These are phyloP conservation scores for Ericerus pela DNA, from an alignment of 1,140 invertebrate species.

Conservation along the genomic window DNA sequence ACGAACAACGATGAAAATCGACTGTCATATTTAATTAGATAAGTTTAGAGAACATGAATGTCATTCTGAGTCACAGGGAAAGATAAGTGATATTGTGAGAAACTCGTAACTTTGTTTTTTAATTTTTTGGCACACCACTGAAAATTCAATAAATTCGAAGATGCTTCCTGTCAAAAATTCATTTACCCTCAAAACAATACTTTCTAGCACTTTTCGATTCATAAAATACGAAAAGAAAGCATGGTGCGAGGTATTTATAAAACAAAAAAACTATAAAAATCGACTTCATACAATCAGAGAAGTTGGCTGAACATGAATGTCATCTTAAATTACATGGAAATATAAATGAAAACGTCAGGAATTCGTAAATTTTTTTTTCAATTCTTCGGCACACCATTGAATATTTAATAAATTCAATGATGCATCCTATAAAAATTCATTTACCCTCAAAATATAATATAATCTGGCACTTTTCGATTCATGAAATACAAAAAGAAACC, in stretches of 20 bases:
- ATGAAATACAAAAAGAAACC: not conserved
- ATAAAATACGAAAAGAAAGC: not conserved
- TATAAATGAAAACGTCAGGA: not conserved
- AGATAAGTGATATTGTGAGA: not conserved
- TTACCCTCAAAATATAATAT: not conserved
- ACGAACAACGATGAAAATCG: not conserved
- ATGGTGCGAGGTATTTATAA: not conserved
- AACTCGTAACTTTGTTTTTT: not conserved
- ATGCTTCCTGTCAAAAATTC: conserved; percentile 4
- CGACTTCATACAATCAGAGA: too few relatives aligned
- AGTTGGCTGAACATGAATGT: too few relatives aligned
- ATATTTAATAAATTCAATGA: not conserved
- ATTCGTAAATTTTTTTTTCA: not conserved
- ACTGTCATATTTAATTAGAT: too few relatives aligned
- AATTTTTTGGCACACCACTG: not conserved
- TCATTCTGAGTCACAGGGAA: not conserved
- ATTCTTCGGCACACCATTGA: not conserved
- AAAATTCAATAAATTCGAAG: not conserved
- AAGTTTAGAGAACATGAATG: too few relatives aligned
- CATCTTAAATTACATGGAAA: not conserved
- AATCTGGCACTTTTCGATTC: not conserved
- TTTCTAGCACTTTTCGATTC: not conserved
- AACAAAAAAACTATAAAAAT: not conserved
- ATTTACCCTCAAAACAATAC: not conserved
- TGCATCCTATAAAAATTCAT: not conserved